Evolutionary conservation across 2,113 vertebrate species (phyloP).

Genomic region (Ailurus styani): DNA sequence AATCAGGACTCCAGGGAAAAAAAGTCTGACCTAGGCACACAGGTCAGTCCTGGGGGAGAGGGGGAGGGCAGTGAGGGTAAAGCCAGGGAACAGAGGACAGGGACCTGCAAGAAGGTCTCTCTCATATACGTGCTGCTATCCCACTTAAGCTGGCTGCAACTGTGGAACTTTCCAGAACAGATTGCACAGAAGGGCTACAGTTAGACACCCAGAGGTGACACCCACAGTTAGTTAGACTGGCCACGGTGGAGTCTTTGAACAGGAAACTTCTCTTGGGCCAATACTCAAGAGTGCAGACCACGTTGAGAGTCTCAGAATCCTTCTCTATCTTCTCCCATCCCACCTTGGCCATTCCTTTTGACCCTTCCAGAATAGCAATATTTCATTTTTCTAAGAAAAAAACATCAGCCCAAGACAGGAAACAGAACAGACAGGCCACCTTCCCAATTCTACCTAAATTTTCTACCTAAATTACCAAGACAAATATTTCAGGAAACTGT

Average conservation of each 20-base stretch:
- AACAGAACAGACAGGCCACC: neutral
- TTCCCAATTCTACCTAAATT: constrained; percentile 69
- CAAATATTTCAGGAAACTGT: constrained; percentile 75
- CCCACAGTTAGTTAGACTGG: neutral
- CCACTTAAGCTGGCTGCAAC: neutral
- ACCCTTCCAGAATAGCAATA: neutral
- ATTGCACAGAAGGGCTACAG: rapidly evolving
- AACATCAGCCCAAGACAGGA: neutral
- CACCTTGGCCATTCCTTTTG: neutral
- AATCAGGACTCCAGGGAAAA: neutral
- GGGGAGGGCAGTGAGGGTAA: neutral
- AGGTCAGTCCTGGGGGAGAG: neutral
- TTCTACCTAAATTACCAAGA: constrained; percentile 76
- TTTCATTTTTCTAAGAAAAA: constrained; percentile 41
- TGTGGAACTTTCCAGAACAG: neutral
- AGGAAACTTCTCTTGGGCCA: neutral
- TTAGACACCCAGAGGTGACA: neutral
- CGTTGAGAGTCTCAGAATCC: neutral
- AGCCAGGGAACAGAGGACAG: neutral
- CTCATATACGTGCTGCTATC: neutral
- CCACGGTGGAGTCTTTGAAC: neutral
- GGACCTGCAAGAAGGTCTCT: neutral
- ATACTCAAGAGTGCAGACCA: neutral
- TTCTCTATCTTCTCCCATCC: neutral
- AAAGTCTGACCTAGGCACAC: neutral